These are phyloP conservation scores for Carabus problematicus DNA, from an alignment of 2,888 invertebrate species.

Conservation along the genomic window DNA sequence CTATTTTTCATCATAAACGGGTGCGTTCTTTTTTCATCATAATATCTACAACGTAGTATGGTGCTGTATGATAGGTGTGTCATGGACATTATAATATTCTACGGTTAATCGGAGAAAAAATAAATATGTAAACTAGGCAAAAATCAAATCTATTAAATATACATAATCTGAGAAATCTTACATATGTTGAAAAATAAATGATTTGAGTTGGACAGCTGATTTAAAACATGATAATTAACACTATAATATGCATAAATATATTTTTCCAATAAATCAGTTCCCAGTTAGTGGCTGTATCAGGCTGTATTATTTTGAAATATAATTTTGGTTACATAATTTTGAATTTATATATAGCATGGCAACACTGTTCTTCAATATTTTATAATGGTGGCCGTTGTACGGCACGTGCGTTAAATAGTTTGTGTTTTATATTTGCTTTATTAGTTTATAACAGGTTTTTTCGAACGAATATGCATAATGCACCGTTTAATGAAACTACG, in stretches of 20 bases:
- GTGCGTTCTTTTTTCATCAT: too few species aligned
- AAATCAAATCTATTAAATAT: too few species aligned
- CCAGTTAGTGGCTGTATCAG: neutral
- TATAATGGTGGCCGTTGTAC: constrained; percentile 34
- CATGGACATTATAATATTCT: too few species aligned
- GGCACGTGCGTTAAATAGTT: constrained; percentile 40
- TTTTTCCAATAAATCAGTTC: neutral
- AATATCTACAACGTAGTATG: too few species aligned
- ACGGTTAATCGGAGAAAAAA: too few species aligned
- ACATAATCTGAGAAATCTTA: too few species aligned
- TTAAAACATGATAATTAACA: neutral
- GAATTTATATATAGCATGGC: constrained; percentile 2
- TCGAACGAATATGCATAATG: constrained; percentile 46
- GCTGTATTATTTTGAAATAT: neutral
- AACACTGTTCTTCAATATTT: constrained; percentile 28
- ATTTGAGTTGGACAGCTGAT: constrained; percentile 1
- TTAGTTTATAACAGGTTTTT: constrained; percentile 24
- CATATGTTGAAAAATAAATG: too few species aligned
- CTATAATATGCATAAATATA: too few species aligned
- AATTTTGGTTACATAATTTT: neutral
- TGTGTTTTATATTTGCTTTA: constrained; percentile 15
- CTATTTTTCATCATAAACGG: too few species aligned
- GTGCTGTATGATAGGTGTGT: too few species aligned
- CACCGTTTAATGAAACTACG: constrained; percentile 52
- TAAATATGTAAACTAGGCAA: too few species aligned